A percentile compares a stretch with the other conserved stretches of the same genome.
phyloP scores from a whole-genome alignment of 2,888 invertebrate genomes.

The Gasteruption jaculator region DNA sequence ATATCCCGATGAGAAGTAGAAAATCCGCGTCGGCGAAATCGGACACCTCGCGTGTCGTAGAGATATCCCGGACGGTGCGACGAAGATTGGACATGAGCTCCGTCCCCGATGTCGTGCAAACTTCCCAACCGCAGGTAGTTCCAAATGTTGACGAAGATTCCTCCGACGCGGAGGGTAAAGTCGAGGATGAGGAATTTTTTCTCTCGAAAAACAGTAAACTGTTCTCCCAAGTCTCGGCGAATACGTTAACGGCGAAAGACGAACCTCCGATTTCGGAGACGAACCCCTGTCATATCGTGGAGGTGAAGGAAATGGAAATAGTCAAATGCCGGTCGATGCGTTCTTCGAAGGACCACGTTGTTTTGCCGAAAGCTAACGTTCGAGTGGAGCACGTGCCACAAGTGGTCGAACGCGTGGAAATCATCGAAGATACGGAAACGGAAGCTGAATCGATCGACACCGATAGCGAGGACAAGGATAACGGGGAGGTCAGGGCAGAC shows the following conservation, averaged over 20 bases:
- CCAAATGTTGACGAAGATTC: constrained; percentile 25
- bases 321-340: constrained; percentile 64
- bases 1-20: constrained; percentile 32
- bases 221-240: constrained; percentile 65
- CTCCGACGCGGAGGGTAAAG: constrained; percentile 23
- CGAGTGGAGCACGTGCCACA: constrained; percentile 44
- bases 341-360: constrained; percentile 49
- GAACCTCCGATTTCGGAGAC: constrained; percentile 24
- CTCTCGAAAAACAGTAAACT: constrained; percentile 65
- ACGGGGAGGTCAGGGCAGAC: constrained; percentile 14
- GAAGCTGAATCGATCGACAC: constrained; percentile 43
- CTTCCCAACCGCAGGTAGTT: constrained; percentile 34
- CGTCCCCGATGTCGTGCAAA: constrained; percentile 49
- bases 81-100: constrained; percentile 56
- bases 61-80: constrained; percentile 62
- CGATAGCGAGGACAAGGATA: constrained; percentile 36
- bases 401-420: constrained; percentile 53
- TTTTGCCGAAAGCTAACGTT: constrained; percentile 42
- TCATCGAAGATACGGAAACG: constrained; percentile 51
- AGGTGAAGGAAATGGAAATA: constrained; percentile 67
- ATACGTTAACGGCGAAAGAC: constrained; percentile 41
- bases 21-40: constrained; percentile 37
- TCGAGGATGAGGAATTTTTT: constrained; percentile 43
- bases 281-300: constrained; percentile 61
- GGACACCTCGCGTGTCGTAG: constrained; percentile 58